Evolutionary conservation across 2,888 invertebrate genomes (phyloP).

Genomic region (Synergus japonicus): DNA sequence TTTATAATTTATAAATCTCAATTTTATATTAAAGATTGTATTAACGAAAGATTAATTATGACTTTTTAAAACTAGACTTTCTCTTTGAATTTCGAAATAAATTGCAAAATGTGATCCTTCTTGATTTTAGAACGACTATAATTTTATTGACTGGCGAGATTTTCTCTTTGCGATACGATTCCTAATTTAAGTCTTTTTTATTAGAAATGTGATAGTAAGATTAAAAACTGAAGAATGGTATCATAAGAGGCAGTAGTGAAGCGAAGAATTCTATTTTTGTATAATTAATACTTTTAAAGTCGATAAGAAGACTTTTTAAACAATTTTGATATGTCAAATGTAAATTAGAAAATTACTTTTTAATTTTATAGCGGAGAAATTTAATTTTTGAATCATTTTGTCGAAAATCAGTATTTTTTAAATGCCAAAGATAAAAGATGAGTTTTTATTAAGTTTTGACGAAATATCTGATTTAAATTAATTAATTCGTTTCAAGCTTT

Average conservation of each 20-base stretch:
- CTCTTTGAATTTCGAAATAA: not conserved
- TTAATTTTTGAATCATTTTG: not conserved
- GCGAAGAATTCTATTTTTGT: not conserved
- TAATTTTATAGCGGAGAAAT: not conserved
- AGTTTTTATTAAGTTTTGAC: not conserved
- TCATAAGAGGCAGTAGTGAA: not conserved
- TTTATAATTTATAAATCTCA: no score
- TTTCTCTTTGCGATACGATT: not conserved
- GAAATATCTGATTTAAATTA: not conserved
- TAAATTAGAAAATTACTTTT: not conserved
- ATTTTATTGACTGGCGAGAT: not conserved
- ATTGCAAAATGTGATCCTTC: not conserved
- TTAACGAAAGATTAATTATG: no score
- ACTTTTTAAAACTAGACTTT: not conserved
- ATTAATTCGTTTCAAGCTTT: not conserved
- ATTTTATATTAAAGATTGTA: no score
- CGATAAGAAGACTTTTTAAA: not conserved
- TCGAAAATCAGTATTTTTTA: conserved; percentile 21
- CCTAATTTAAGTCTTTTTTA: conserved; percentile 4
- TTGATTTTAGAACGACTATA: not conserved
- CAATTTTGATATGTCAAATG: not conserved
- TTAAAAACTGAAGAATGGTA: conserved; percentile 8
- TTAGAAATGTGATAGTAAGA: conserved; percentile 15
- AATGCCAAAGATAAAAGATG: conserved; percentile 26
- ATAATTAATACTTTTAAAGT: not conserved